Percentiles rank a stretch among this genome's conserved stretches.
phyloP scores from a whole-genome alignment of 1,140 invertebrate genomes.

The Drosophila teissieri region DNA sequence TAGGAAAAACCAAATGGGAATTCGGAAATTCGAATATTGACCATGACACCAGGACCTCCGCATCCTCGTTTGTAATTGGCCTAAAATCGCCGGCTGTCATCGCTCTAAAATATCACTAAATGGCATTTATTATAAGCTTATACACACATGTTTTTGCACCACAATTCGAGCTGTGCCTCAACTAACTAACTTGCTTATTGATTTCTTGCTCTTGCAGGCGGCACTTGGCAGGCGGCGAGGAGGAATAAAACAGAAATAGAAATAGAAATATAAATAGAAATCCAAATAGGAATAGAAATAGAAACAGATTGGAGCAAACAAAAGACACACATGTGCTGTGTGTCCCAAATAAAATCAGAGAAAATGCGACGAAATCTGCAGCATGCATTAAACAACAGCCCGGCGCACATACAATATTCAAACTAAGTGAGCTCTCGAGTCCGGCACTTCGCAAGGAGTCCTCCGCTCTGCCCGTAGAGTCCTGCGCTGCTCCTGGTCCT shows the following conservation, averaged over 20 bases:
- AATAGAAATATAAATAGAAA: too few relatives aligned
- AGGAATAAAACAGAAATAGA: constrained; percentile 30
- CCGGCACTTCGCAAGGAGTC: constrained; percentile 55
- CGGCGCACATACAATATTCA: constrained; percentile 52
- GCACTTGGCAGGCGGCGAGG: constrained; percentile 6
- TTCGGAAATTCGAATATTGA: constrained; percentile 30
- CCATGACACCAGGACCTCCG: constrained; percentile 46
- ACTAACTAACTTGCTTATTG: constrained; percentile 22
- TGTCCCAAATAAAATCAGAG: constrained; percentile 60
- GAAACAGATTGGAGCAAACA: constrained; percentile 57
- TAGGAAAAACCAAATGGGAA: constrained; percentile 72
- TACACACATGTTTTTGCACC: constrained; percentile 1
- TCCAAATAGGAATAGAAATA: neutral
- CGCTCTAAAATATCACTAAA: constrained; percentile 6
- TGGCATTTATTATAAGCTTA: neutral
- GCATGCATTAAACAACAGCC: constrained; percentile 56
- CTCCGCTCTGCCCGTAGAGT: neutral
- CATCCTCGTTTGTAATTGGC: constrained; percentile 31
- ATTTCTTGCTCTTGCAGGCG: constrained; percentile 28
- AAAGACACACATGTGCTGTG: constrained; percentile 14
- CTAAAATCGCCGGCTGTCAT: constrained; percentile 32
- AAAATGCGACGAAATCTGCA: constrained; percentile 70
- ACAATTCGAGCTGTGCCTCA: constrained; percentile 14
- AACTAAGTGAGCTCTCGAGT: constrained; percentile 53
- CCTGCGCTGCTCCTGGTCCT: constrained; percentile 2